Conservation (phyloP, 1,140 invertebrate species). For the Psix sp. region DNA sequence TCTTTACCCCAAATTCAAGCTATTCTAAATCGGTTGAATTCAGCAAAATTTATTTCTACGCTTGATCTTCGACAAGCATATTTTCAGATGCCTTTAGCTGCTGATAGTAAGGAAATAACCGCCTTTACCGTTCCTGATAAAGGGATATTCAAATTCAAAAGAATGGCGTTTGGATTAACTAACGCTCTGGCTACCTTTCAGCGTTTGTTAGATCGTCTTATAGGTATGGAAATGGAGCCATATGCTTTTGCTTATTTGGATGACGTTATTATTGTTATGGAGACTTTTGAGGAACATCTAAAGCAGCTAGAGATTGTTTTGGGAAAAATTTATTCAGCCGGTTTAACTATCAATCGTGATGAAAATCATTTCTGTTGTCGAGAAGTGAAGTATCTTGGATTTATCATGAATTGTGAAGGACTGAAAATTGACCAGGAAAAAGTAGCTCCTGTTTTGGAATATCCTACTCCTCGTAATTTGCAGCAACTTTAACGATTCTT, state of each 20-base stretch:
- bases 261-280: no score
- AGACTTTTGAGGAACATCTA: slow-evolving; percentile 2
- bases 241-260: no score
- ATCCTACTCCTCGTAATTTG: slow-evolving; percentile 48
- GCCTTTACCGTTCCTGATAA: slow-evolving; percentile 21
- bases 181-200: no score
- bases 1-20: not conserved
- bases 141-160: slow-evolving; percentile 19
- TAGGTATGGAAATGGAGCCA: no score
- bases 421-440: slow-evolving; percentile 59
- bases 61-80: slow-evolving; percentile 23
- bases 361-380: slow-evolving; percentile 61
- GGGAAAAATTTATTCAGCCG: not conserved
- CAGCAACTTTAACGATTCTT: slow-evolving; percentile 55
- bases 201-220: no score
- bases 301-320: not conserved
- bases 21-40: not conserved
- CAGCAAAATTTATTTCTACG: slow-evolving; percentile 2
- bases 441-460: slow-evolving; percentile 56
- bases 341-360: not conserved
- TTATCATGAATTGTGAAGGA: not conserved
- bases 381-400: not conserved
- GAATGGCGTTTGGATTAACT: slow-evolving; percentile 27
- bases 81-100: slow-evolving; percentile 21
- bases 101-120: slow-evolving; percentile 11